Base-by-base conservation (phyloP, 92 coral and sea anemone species). In the Montipora capitata region DNA sequence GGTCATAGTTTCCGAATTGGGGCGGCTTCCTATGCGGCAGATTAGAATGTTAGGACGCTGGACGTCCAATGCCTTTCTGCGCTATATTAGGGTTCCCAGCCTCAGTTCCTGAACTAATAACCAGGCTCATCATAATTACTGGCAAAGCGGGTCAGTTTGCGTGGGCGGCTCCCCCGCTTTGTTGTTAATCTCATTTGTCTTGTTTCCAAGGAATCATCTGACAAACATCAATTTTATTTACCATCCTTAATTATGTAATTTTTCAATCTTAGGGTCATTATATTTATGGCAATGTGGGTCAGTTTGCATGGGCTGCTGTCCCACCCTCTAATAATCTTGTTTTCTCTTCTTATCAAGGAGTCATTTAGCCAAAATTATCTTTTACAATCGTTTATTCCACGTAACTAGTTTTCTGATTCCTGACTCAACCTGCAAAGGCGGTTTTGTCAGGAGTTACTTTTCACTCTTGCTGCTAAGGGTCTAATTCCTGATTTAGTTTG, bases 1-100 rank as follows among this genome's bases (percentile, higher is more conserved):
- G 77, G 77, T 5, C 85, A 64, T 49, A 80, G 58, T 13, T 65
- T 35, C 2, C 56, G 41, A 40, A 80, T 80, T 76, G 52, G 20
- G 77, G n/a, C 14, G 4, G 64, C 77, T 6, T 57, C 66, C 16
- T 80, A 59, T 44, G 75, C 11, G 41, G 48, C 35, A 65, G 77
- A 18, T 2, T 27, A 27, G 0, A 27, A 27, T 49, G 9, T 68
- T 65, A 3, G 77, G 85, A 3, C 18, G 58, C 20, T 64, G 77
- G 85, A 27, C 11, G 57, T 80, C 77, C 40, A 64, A 64, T 80
- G 77, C 85, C 51, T 65, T 80, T 15, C 78, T 3, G 14, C 43
- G 62, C 14, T 64, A 80, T 20, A 65, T 65, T 13, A 12, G 68
- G 20, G 10, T 39, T 49, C 10, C 85, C 7, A 27, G 16, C 7